A percentile compares a stretch with the other conserved stretches of the same genome.
These are phyloP conservation scores for Drosophila mojavensis DNA, from an alignment of 1,140 invertebrate genomes.

Conservation along the genomic window DNA sequence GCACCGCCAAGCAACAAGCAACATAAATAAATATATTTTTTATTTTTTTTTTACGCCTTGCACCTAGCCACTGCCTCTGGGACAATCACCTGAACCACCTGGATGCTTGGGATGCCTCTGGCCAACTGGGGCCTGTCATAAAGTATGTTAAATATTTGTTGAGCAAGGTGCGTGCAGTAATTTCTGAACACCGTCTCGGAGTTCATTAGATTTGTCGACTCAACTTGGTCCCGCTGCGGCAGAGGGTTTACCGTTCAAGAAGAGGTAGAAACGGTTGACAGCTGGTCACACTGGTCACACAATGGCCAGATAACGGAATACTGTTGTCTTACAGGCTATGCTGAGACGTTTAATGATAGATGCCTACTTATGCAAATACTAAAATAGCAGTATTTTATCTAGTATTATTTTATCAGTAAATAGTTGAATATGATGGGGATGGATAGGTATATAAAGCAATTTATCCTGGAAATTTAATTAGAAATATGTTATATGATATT, in stretches of 20 bases:
- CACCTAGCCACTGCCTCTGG: slow-evolving; percentile 52
- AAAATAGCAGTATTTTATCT: too few relatives aligned
- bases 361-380: too few relatives aligned
- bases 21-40: slow-evolving; percentile 73
- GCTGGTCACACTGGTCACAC: slow-evolving; percentile 25
- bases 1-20: slow-evolving; percentile 16
- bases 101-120: slow-evolving; percentile 51
- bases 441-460: too few relatives aligned
- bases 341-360: too few relatives aligned
- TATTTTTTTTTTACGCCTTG: slow-evolving; percentile 63
- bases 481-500: too few relatives aligned
- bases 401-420: too few relatives aligned
- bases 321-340: too few relatives aligned
- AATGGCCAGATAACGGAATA: too few relatives aligned
- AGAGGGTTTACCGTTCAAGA: not conserved
- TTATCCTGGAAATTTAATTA: too few relatives aligned
- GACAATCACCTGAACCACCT: slow-evolving; percentile 10
- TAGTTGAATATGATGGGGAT: too few relatives aligned
- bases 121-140: slow-evolving; percentile 67
- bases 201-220: slow-evolving; percentile 71
- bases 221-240: slow-evolving; percentile 39
- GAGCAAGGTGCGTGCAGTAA: slow-evolving; percentile 57
- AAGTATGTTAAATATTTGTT: slow-evolving; percentile 79
- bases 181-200: slow-evolving; percentile 33
- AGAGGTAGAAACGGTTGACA: not conserved